A percentile compares a stretch with the other conserved stretches of the same genome.
Evolutionary conservation across 1,140 invertebrate genomes (phyloP).

Genomic region (Anastrepha ludens): DNA sequence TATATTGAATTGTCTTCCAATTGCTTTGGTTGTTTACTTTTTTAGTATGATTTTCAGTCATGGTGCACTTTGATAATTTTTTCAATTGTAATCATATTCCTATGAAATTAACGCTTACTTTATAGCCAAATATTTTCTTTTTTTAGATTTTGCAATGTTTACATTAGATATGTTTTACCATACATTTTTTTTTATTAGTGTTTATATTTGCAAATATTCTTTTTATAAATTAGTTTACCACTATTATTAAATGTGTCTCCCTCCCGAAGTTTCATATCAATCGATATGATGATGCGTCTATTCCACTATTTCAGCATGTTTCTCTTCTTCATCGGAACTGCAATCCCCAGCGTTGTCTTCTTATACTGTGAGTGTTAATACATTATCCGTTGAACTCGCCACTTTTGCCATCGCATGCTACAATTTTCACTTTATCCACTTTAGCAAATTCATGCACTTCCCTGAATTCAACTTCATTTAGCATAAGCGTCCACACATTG

Average conservation of each 20-base stretch:
- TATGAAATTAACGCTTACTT: too few relatives aligned
- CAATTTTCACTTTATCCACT: slow-evolving; percentile 99
- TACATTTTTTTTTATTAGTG: too few relatives aligned
- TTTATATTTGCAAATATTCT: background rate
- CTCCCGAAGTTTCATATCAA: background rate
- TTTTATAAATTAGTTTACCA: slow-evolving; percentile 36
- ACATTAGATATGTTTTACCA: too few relatives aligned
- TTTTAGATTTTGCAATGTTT: too few relatives aligned
- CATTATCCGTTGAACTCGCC: slow-evolving; percentile 69
- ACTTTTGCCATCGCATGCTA: slow-evolving; percentile 99
- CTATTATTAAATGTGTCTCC: background rate
- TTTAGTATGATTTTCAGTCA: too few relatives aligned
- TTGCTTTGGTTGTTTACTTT: too few relatives aligned
- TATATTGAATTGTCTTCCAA: too few relatives aligned
- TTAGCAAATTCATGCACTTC: slow-evolving; percentile 95
- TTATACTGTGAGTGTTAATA: background rate
- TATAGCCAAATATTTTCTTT: too few relatives aligned
- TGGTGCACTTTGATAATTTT: too few relatives aligned
- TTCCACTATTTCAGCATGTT: background rate
- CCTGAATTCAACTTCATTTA: slow-evolving; percentile 98
- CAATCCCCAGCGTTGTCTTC: background rate
- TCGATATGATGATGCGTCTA: background rate
- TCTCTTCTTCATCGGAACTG: background rate
- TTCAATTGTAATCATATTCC: too few relatives aligned
- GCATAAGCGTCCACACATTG: slow-evolving; percentile 99